Evolutionary conservation across 2,113 vertebrate species (phyloP), one percentile per base, ranked within the genome.

Genomic region (Synchiropus splendidus): DNA sequence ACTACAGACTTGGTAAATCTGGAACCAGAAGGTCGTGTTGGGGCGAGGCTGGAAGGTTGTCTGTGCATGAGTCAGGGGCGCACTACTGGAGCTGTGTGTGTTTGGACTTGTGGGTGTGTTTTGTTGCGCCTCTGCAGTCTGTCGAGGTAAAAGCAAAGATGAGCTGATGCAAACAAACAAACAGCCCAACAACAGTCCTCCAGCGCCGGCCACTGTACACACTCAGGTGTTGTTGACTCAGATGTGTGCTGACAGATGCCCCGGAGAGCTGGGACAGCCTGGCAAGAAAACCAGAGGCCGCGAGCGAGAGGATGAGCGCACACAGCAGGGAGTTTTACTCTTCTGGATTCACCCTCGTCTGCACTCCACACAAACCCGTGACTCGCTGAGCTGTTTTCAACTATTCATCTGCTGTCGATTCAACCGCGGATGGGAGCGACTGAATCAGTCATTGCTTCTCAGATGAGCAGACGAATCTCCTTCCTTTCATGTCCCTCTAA

Each of bases 201-300:
- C 10, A 48, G 10, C 9, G 6, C 11, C 16, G 59, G 18, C 36
- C 54, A 39, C 10, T 1, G 36, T 51, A 58, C 45, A 21, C 39
- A 55, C 39, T 61, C 52, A 35, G 53, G 2, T 44, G 54, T 46
- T 52, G 46, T 48, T 64, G 75, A 76, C 36, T 72, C 27, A 53
- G 51, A 83, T 74, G 36, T 16, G 52, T 73, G 73, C 61, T 54
- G 74, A 65, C 76, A 76, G 52, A 53, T 51, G 39, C 54, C 75
- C 72, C 65, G 10, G 48, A 60, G 72, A 56, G n/a, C 36, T 42
- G 59, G 27, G 65, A 45, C 47, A 39, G 61, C 54, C 40, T 59
- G 54, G 66, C 48, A 49, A 36, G 21, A 27, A 27, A 8, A 27
- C n/a, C n/a, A n/a, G n/a, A n/a, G n/a, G n/a, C 14, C 14, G 36